Evolutionary conservation across 1,140 invertebrate genomes (phyloP), one percentile per base, ranked within the genome.

Genomic region (Panagrolaimus sp.): DNA sequence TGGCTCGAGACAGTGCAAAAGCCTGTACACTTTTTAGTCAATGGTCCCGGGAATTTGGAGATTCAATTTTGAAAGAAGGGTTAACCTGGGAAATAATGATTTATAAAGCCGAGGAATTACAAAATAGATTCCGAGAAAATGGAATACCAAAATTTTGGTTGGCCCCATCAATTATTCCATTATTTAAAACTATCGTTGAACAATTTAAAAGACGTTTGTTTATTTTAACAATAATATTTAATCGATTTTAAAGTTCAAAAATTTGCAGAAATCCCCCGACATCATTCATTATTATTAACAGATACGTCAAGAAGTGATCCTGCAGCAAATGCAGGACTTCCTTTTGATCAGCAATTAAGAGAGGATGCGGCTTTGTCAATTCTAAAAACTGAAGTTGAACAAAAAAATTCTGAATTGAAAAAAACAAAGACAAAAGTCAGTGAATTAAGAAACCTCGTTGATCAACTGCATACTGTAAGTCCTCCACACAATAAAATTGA

Each of bases 21-120:
- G 72, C 38, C 21, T 70, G 68, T 38, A 26, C 21, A 71, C 12
- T 63, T 2, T 71, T 71, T 63, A 73, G 43, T 28, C 68, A 70
- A 68, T 44, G 69, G 69, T 71, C 70, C 12, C n/a, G 65, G 10
- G 44, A 67, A 62, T 17, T 67, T 44, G 17, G 28, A 24, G 62
- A 46, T 62, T 47, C 62, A 38, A 52, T 63, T 69, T 24, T 21
- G 5, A n/a, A 21, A n/a, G 52, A 58, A 26, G 52, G 52, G 2
- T 26, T 58, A 28, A 58, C 21, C 15, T 26, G 75, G 75, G 65
- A 77, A 44, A 46, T 67, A 48, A 72, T 77, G 74, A 9, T 63
- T 17, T 75, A 77, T 45, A 75, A 75, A 70, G 69, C 68, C 24
- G 65, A 78, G 5, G 74, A 75, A 58, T 38, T 75, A 24, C 75